A percentile compares a stretch with the other conserved stretches of the same genome.
Conservation (phyloP, 2,797 vertebrate species). For the Tachyglossus aculeatus region DNA sequence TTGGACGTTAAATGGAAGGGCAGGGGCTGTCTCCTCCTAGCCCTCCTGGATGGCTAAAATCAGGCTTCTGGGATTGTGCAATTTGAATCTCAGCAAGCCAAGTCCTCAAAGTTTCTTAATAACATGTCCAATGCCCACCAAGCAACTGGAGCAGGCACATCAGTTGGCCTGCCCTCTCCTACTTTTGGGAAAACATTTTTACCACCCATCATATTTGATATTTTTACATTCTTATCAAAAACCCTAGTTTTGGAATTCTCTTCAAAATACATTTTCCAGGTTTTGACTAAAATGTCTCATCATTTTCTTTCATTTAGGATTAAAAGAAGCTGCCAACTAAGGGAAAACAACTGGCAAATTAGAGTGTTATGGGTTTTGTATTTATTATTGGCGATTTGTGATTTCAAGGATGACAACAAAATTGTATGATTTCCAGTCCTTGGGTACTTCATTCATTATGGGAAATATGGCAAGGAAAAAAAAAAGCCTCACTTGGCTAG, state of each 20-base stretch:
- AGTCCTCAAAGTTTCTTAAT: no score
- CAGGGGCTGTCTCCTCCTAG: no score
- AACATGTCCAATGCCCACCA: no score
- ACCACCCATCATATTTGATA: no score
- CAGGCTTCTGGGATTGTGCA: no score
- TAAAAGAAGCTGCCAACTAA: rapidly evolving
- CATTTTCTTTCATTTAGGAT: neutral
- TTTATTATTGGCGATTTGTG: neutral
- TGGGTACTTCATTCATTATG: neutral
- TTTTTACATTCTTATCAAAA: neutral
- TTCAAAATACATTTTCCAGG: neutral
- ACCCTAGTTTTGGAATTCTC: neutral
- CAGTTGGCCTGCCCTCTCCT: no score
- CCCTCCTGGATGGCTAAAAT: no score
- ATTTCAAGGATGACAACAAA: neutral
- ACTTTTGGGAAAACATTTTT: no score
- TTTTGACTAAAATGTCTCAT: rapidly evolving
- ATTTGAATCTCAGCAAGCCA: no score
- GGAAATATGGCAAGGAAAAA: neutral
- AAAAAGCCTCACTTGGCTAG: neutral
- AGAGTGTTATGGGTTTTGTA: rapidly evolving
- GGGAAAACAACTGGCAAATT: neutral
- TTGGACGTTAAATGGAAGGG: no score
- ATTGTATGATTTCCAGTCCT: neutral
- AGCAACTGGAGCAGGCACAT: no score